Conservation (phyloP, 1,140 invertebrate genomes). For the Lasaia peninsularis region DNA sequence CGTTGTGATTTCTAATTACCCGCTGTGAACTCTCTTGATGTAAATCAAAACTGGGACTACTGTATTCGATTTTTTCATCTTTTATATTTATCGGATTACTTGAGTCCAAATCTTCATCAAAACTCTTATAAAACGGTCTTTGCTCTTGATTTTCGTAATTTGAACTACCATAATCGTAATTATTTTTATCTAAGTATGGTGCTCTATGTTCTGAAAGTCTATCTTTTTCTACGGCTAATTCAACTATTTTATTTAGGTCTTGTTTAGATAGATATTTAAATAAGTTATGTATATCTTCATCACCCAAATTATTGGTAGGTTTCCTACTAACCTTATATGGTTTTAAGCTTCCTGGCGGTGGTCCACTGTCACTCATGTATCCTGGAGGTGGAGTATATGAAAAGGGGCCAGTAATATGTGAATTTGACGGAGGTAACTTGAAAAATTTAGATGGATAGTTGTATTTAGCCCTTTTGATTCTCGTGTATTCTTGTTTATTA, state of each 20-base stretch:
- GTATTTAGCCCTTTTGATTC: slow-evolving; percentile 58
- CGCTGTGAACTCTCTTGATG: not conserved
- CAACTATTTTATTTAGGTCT: slow-evolving; percentile 58
- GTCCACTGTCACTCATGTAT: slow-evolving; percentile 41
- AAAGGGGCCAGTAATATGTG: slow-evolving; percentile 38
- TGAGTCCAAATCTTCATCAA: not conserved
- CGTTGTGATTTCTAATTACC: not conserved
- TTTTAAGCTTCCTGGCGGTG: slow-evolving; percentile 26
- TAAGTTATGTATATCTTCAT: slow-evolving; percentile 56
- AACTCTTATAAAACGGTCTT: not conserved
- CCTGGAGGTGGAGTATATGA: slow-evolving; percentile 53
- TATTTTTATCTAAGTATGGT: not conserved
- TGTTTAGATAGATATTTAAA: slow-evolving; percentile 58
- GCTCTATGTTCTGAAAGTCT: slow-evolving; percentile 24
- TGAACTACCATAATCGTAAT: not conserved
- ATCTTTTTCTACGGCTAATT: slow-evolving; percentile 45
- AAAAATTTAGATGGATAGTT: slow-evolving; percentile 48
- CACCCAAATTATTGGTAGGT: slow-evolving; percentile 45
- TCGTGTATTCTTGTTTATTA: slow-evolving; percentile 30
- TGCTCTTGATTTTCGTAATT: slow-evolving; percentile 8
- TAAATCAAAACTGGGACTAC: not conserved
- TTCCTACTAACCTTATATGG: slow-evolving; percentile 56
- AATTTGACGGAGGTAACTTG: slow-evolving; percentile 38
- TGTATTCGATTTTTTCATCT: not conserved
- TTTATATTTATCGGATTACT: not conserved